Base-by-base conservation (phyloP, 2,797 vertebrate genomes). In the Rhodeus uyekii region DNA sequence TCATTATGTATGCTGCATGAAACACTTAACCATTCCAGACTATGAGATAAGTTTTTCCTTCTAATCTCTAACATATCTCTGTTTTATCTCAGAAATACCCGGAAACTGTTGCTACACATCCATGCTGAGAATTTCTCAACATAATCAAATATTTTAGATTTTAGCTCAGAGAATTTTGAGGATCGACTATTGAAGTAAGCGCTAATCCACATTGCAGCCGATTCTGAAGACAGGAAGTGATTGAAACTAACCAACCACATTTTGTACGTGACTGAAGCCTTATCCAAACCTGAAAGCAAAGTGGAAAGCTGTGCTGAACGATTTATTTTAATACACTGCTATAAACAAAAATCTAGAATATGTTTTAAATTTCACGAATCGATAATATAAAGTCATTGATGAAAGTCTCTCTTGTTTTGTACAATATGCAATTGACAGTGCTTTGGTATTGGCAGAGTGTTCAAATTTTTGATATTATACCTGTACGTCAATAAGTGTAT, bases 111-210 rank as follows among this genome's bases (percentile, higher is more conserved):
- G n/a, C n/a, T 24, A 38, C 9, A 4, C 29, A 71, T 78, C 36
- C 38, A 74, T 29, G 9, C 38, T 69, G 9, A 77, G 60, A 8
- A 77, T 38, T 71, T n/a, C 5, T 16, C 8, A 61, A 10, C 34
- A 50, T 29, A 81, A 53, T 65, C 12, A 16, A 73, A 73, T 19
- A 58, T 55, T 24, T 53, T 73, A 72, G 29, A 58, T 24, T 58
- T 58, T 27, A 22, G 6, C 46, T 72, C 46, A 53, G 32, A 29
- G 7, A 36, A 0, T 14, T 48, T 34, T 72, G 44, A 50, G 2
- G 13, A 16, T 16, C 0, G 1, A 10, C 18, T 32, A 16, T 46
- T 46, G 14, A 18, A 14, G 46, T 16, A 18, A 44, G 3, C 5
- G 4, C 44, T 29, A 16, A 13, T 36, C 48, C 7, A 34, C 4